A percentile compares a stretch with the other conserved stretches of the same genome.
These are phyloP conservation scores for Platycheirus albimanus DNA, from an alignment of 2,888 invertebrate genomes.

Conservation along the genomic window DNA sequence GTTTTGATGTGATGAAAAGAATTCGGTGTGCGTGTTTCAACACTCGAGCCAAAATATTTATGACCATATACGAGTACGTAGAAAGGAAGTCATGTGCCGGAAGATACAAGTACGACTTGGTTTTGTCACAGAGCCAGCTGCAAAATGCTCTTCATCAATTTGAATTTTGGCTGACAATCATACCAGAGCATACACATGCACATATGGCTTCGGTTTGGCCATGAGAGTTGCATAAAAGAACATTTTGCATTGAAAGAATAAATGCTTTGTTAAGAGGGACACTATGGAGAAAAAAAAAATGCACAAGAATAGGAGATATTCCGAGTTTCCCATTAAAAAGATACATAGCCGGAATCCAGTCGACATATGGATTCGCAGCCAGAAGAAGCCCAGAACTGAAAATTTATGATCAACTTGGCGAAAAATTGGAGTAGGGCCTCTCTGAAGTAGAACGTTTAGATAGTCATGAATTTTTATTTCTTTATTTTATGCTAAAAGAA, in stretches of 20 bases:
- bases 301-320: conserved; percentile 33
- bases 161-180: conserved; percentile 55
- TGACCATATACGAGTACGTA: background rate
- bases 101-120: conserved; percentile 66
- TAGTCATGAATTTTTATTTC: too few species aligned
- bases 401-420: too few species aligned
- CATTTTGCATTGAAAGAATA: too few species aligned
- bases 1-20: background rate
- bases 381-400: too few species aligned
- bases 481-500: too few species aligned
- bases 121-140: conserved; percentile 70
- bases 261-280: background rate
- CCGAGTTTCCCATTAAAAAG: conserved; percentile 11
- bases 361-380: conserved; percentile 70
- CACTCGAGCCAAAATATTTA: background rate
- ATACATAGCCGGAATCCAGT: conserved; percentile 47
- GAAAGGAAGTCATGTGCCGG: conserved; percentile 62
- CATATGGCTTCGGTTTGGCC: background rate
- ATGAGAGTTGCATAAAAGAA: conserved; percentile 11
- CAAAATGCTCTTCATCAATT: conserved; percentile 60
- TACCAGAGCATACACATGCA: conserved; percentile 6
- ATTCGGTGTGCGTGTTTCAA: background rate
- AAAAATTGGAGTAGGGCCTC: too few species aligned
- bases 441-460: too few species aligned
- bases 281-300: conserved; percentile 4